A percentile compares a stretch with the other conserved stretches of the same genome.
Conservation (phyloP, 2,888 invertebrate species). For the Lymantria dispar region DNA sequence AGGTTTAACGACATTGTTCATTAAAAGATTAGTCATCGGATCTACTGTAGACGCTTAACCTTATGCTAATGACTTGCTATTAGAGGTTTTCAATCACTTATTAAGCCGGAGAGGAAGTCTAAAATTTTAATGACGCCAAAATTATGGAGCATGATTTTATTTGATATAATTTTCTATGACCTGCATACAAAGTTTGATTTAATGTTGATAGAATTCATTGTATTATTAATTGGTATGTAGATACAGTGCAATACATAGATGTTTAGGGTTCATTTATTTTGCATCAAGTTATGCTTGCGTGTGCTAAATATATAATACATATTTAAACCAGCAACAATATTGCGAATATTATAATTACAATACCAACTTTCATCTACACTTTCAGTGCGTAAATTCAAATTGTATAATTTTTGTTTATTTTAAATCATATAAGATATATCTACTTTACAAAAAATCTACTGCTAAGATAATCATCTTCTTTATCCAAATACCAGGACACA, state of each 20-base stretch:
- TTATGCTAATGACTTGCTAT: constrained; percentile 30
- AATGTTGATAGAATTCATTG: constrained; percentile 21
- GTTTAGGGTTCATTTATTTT: constrained; percentile 8
- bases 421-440: too few relatives aligned
- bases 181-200: constrained; percentile 25
- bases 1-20: constrained; percentile 10
- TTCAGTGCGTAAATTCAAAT: too few relatives aligned
- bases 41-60: constrained; percentile 17
- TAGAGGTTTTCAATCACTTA: constrained; percentile 18
- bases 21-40: neutral
- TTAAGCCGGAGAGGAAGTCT: constrained; percentile 23
- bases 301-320: constrained; percentile 4
- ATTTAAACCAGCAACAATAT: neutral
- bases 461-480: too few relatives aligned
- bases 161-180: constrained; percentile 22
- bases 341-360: too few relatives aligned
- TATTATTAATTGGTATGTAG: constrained; percentile 14
- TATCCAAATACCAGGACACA: too few relatives aligned
- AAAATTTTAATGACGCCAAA: constrained; percentile 28
- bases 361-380: too few relatives aligned
- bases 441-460: too few relatives aligned
- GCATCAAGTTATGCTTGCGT: neutral
- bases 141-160: constrained; percentile 13
- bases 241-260: neutral
- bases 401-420: too few relatives aligned